Evolutionary conservation across 30 jellyfish, hydroid and myxozoan genomes (phyloP), one percentile per base, ranked within the genome.

Genomic region (Hydractinia symbiolongicarpus): DNA sequence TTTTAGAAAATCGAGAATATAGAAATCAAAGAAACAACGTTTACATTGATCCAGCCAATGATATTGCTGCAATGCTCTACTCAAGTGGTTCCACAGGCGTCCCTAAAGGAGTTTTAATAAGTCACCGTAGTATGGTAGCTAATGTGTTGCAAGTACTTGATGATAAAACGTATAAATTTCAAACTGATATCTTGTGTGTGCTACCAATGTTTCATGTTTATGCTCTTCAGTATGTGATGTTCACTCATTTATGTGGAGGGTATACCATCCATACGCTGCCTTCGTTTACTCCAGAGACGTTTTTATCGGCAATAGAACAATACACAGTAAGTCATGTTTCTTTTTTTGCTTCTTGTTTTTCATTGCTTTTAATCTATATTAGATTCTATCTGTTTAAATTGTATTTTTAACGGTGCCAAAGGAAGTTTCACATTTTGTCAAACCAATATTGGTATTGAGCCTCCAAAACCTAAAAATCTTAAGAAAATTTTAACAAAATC

Each of bases 61-160:
- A 78, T 78, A 67, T 85, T 54, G 96, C 95, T 9, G 61, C 78
- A 55, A 53, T 90, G 64, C 94, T 94, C 5, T 90, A 90, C 61
- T 82, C 97, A 50, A 90, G 97, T 73, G 96, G 97, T 1, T 82
- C 97, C 9, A 90, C 97, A 9, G 97, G 97, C 8, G 49, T 53
- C 11, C 97, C 97, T 0, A 90, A 90, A 78, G 97, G 97, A 5
- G 96, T 86, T 50, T 80, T 82, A 87, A 89, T 91, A 20, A 78
- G 95, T 4, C 98, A 91, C 68, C 83, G 71, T 30, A 83, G 79
- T 73, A 49, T 91, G 40, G 88, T 84, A 19, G 17, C 95, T 10
- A 86, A 91, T 61, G 67, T 82, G 8, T 51, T 91, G 62, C 98
- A 91, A 61, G 20, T 75, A 52, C 78, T 56, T 50, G 73, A 52